Evolutionary conservation across 1,140 invertebrate genomes (phyloP), one percentile per base, ranked within the genome.

Genomic region (Hetaerina americana): DNA sequence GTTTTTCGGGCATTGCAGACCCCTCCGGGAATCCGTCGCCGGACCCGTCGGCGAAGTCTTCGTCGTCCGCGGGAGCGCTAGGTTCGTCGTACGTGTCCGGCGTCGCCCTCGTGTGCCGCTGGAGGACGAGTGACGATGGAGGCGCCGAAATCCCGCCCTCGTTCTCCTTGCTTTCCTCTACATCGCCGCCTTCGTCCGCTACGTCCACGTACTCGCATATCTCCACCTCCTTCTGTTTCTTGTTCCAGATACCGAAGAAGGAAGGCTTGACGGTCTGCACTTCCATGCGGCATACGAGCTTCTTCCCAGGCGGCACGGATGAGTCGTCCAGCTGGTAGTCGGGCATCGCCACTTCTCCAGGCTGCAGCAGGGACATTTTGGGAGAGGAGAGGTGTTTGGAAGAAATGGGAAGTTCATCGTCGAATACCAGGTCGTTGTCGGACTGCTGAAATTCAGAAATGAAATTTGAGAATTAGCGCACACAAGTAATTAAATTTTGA

Each of bases 21-120:
- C 67, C 27, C 68, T 27, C 3, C 69, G 66, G 69, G 18, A 26
- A 22, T 8, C 66, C 27, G 15, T 69, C 69, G 27, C 73, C 72
- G 5, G 70, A 72, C 0, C 72, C 73, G 10, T 27, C 68, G 12
- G 15, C 24, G 66, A 28, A 40, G 27, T 12, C 1, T 10, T 66
- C 70, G 27, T 73, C 72, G 40, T 57, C 40, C 40, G 40, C 15
- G 10, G 2, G 2, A 18, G 40, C 22, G 2, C 40, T n/a, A 6
- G 31, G 31, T 12, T 72, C 71, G 28, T 72, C 73, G 27, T n/a
- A n/a, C n/a, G n/a, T n/a, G n/a, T 69, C 68, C 5, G 66, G 25
- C 28, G 57, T 49, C n/a, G 72, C 57, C 10, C 66, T 27, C n/a
- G 24, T 15, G 5, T 67, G n/a, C 57, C 71, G 27, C 18, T 24